phyloP scores from a whole-genome alignment of 2,113 vertebrate genomes.

The Danionella cerebrum region DNA sequence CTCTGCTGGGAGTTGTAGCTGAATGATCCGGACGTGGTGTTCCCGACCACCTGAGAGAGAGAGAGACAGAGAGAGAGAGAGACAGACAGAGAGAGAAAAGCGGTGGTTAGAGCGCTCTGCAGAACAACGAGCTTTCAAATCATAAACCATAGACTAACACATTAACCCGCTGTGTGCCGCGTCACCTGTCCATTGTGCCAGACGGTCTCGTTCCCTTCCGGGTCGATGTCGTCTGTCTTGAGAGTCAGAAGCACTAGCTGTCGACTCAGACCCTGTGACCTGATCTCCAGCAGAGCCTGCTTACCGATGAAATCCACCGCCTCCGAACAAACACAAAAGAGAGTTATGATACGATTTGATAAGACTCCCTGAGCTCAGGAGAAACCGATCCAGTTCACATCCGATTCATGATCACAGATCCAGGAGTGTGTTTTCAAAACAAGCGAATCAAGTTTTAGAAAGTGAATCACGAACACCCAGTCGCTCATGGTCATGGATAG shows the following conservation, averaged over 20 bases:
- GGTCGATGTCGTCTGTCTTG: slow-evolving; percentile 82
- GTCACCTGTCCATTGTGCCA: slow-evolving; percentile 82
- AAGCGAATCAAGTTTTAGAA: too few relatives aligned
- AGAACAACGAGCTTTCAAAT: too few relatives aligned
- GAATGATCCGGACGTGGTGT: slow-evolving; percentile 91
- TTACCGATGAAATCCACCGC: slow-evolving; percentile 89
- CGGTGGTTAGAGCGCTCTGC: too few relatives aligned
- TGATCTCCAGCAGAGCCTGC: slow-evolving; percentile 81
- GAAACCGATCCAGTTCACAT: too few relatives aligned
- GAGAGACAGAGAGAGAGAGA: neutral
- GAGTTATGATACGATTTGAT: too few relatives aligned
- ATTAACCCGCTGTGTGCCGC: neutral
- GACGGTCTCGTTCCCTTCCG: slow-evolving; percentile 93
- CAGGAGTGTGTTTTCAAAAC: too few relatives aligned
- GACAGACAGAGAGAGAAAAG: neutral
- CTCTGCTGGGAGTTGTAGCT: slow-evolving; percentile 81
- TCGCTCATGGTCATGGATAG: too few relatives aligned
- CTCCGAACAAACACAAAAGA: slow-evolving; percentile 52
- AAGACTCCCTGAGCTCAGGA: too few relatives aligned
- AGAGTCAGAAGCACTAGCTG: slow-evolving; percentile 81
- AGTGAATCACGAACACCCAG: too few relatives aligned
- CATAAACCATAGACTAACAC: too few relatives aligned
- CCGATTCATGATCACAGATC: too few relatives aligned
- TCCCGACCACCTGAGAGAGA: slow-evolving; percentile 79
- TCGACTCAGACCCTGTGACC: slow-evolving; percentile 77